Percentiles rank a stretch among this genome's conserved stretches.
Evolutionary conservation across 2,797 vertebrate genomes (phyloP).

Genomic region (Sebastes miniatus): DNA sequence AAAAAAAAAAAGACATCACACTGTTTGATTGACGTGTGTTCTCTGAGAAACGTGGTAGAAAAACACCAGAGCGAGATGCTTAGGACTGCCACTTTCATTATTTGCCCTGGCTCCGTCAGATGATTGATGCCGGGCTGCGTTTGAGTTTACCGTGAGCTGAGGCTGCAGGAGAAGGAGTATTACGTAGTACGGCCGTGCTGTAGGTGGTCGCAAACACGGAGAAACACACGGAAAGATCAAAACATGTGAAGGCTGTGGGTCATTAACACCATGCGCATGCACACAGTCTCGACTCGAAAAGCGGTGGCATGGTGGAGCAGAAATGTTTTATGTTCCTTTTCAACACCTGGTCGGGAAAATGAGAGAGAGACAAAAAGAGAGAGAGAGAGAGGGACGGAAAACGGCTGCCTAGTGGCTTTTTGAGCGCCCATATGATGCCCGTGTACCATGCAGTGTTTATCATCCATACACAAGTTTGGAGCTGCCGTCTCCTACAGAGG

Average conservation of each 20-base stretch:
- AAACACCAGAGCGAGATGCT: slow-evolving; percentile 29
- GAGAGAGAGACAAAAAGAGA: slow-evolving; percentile 36
- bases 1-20: slow-evolving; percentile 34
- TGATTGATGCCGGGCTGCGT: slow-evolving; percentile 27
- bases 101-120: slow-evolving; percentile 45
- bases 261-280: slow-evolving; percentile 59
- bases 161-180: slow-evolving; percentile 24
- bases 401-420: slow-evolving; percentile 29
- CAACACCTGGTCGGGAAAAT: slow-evolving; percentile 68
- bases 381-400: slow-evolving; percentile 42
- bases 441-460: slow-evolving; percentile 68
- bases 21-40: slow-evolving; percentile 49
- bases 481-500: slow-evolving; percentile 31
- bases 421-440: slow-evolving; percentile 54
- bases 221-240: slow-evolving; percentile 54
- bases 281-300: slow-evolving; percentile 56
- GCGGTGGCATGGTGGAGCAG: slow-evolving; percentile 53
- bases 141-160: slow-evolving; percentile 30
- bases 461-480: slow-evolving; percentile 50
- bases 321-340: slow-evolving; percentile 74
- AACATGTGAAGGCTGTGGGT: slow-evolving; percentile 49
- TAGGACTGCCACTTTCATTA: slow-evolving; percentile 37
- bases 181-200: slow-evolving; percentile 26
- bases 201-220: slow-evolving; percentile 73
- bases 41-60: slow-evolving; percentile 17